Evolutionary conservation across 2,888 invertebrate genomes (phyloP).

Genomic region (Chymomyza amoena): DNA sequence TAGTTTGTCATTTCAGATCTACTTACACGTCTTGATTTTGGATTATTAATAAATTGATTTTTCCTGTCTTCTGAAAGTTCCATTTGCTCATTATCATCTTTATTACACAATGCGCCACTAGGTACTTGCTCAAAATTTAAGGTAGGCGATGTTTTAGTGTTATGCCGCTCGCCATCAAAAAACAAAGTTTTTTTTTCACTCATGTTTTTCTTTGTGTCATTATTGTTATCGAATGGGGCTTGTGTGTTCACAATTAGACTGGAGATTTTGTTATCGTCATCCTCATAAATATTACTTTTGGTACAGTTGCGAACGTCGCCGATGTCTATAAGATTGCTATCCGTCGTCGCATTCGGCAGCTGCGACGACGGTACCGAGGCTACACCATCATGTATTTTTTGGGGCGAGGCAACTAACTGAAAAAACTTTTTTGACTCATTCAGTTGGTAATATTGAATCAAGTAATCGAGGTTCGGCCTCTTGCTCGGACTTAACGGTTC

Average conservation of each 20-base stretch:
- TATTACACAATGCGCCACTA: not conserved
- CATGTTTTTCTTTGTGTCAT: conserved; percentile 24
- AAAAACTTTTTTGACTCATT: conserved; percentile 79
- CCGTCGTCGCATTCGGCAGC: conserved; percentile 50
- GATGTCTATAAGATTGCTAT: conserved; percentile 35
- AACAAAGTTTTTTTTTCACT: conserved; percentile 5
- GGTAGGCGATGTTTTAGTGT: not conserved
- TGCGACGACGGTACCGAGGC: conserved; percentile 59
- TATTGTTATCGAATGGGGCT: conserved; percentile 35
- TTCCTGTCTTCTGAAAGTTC: not conserved
- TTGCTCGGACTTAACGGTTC: conserved; percentile 52
- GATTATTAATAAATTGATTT: not conserved
- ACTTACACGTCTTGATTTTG: conserved; percentile 20
- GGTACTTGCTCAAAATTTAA: not conserved
- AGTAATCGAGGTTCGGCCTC: conserved; percentile 76
- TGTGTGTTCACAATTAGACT: not conserved
- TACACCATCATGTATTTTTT: conserved; percentile 74
- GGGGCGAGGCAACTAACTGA: conserved; percentile 79
- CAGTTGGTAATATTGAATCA: conserved; percentile 78
- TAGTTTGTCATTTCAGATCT: conserved; percentile 48
- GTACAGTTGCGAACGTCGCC: conserved; percentile 24
- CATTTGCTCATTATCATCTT: not conserved
- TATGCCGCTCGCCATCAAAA: conserved; percentile 5
- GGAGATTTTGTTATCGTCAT: not conserved
- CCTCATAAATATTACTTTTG: not conserved